Evolutionary conservation across 1,140 invertebrate species (phyloP), one percentile per base, ranked within the genome.

Genomic region (Metopolophium dirhodum): DNA sequence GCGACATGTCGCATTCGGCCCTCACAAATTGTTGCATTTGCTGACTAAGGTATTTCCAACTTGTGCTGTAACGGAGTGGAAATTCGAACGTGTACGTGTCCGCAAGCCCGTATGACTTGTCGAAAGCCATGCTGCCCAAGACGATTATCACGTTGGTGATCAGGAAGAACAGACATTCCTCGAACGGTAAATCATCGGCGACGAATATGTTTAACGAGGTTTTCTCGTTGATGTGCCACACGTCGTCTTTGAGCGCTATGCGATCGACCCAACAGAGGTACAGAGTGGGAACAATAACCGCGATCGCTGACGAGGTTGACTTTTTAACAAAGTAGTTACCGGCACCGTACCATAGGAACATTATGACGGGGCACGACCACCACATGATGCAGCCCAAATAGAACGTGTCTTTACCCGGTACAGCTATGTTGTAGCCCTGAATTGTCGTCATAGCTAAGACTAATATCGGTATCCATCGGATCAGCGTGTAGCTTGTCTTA

Each of bases 271-370:
- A 93, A 18, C 91, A 93, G 23, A 93, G 41, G 82, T 93, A 93
- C 37, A 93, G 20, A 8, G 91, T 93, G 1, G 91, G 91, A 9
- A 93, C 49, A 23, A 93, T 30, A 22, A 93, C 26, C 22, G 91
- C 82, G 23, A 93, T 41, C 23, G 22, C 11, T 2, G 91, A 8
- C 20, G 82, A 54, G 7, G 49, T n/a, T 7, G 49, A 83, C 22
- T 93, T 93, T 57, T 93, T 93, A 3, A 93, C 49, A n/a, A 93
- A 93, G 49, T 93, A 93, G 22, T 93, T 93, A 45, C 91, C 91
- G 1, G 35, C 91, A 7, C 91, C 91, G 26, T 37, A 93, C 91
- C 91, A 93, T 20, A 93, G 37, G 47, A 93, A 93, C 23, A 93
- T 93, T 30, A 93, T 93, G 23, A 93, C 91, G 11, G 91, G 91